Percentiles rank a stretch among this genome's conserved stretches.
phyloP scores from a whole-genome alignment of 2,113 vertebrate species.

The Turdus rufiventris region DNA sequence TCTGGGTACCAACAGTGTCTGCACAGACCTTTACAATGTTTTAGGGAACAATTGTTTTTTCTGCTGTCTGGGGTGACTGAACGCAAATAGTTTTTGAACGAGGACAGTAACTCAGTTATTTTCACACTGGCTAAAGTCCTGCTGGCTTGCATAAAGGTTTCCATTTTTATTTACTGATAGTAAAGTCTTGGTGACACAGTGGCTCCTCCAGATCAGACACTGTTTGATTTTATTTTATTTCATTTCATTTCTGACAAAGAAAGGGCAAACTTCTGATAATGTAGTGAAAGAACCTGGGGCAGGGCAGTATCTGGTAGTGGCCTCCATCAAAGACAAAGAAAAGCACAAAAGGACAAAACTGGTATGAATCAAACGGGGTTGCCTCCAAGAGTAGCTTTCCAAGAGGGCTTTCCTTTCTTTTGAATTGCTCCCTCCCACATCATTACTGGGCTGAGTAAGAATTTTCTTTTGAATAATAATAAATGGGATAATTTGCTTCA shows the following conservation, averaged over 20 bases:
- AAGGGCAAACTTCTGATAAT: neutral
- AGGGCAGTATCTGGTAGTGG: neutral
- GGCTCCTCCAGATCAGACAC: neutral
- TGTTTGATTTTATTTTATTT: too few relatives aligned
- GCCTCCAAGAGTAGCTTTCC: neutral
- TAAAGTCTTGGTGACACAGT: neutral
- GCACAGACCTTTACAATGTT: neutral
- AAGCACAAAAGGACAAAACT: neutral
- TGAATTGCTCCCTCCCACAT: neutral
- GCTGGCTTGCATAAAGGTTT: neutral
- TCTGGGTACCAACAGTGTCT: neutral
- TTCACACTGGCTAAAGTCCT: neutral
- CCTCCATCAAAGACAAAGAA: neutral
- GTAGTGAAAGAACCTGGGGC: neutral
- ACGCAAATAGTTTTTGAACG: neutral
- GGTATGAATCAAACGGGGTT: neutral
- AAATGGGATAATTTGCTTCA: neutral
- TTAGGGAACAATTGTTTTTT: neutral
- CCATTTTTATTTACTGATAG: neutral
- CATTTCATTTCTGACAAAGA: neutral
- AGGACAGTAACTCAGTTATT: neutral
- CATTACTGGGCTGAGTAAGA: neutral
- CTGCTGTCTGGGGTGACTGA: neutral
- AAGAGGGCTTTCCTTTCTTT: neutral
- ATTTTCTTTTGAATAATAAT: neutral